Percentiles rank a stretch among this genome's conserved stretches.
Conservation (phyloP, 2,113 vertebrate species). For the Gorsachius goisagi region DNA sequence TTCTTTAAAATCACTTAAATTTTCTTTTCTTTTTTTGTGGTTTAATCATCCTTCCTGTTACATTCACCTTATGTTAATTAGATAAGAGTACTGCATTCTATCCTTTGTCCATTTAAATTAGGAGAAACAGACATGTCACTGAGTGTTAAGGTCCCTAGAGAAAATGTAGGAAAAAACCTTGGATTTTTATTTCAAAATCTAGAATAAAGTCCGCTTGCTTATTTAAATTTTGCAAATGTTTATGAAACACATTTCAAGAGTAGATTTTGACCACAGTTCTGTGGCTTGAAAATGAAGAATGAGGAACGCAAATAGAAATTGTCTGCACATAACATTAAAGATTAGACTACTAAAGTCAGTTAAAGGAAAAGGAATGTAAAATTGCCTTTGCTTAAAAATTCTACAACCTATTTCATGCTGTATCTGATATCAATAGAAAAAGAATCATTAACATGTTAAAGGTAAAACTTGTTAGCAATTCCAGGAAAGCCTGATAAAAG, state of each 20-base stretch:
- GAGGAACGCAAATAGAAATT: not conserved
- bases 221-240: not conserved
- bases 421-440: not conserved
- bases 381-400: not conserved
- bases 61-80: not conserved
- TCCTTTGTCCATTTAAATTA: not conserved
- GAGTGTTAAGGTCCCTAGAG: not conserved
- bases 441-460: not conserved
- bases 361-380: not conserved
- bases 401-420: not conserved
- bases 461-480: not conserved
- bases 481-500: not conserved
- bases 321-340: not conserved
- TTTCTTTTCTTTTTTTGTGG: not conserved
- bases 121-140: not conserved
- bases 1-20: not conserved
- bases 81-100: not conserved
- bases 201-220: not conserved
- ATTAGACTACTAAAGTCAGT: not conserved
- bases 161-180: not conserved
- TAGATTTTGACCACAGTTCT: not conserved
- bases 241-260: not conserved
- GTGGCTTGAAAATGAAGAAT: not conserved
- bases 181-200: not conserved
- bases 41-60: not conserved